Evolutionary conservation across 2,113 vertebrate genomes (phyloP), one percentile per base, ranked within the genome.

Genomic region (Mohoua ochrocephala): DNA sequence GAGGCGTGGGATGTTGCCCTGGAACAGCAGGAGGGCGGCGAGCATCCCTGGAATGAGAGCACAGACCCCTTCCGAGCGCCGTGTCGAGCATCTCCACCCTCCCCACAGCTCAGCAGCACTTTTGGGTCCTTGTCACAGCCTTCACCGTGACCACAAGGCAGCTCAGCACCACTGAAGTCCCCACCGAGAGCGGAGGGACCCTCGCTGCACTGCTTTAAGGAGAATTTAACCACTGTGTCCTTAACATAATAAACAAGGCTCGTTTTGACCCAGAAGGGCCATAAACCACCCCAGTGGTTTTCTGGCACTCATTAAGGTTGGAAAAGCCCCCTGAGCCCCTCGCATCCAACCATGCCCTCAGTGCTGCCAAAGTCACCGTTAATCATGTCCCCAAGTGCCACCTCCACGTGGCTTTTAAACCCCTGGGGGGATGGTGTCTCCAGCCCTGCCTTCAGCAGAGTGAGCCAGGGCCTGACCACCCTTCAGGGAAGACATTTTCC

Each of bases 1-100:
- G 52, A 99, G 91, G 27, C 98, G 97, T 1, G 99, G 99, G 45
- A 99, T 98, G 61, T 98, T 98, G 8, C 99, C 99, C 71, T 98
- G 97, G 90, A 98, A 97, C 22, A 99, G 80, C 63, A 99, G 89
- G 56, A 99, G 82, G 2, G 99, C 99, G 95, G 99, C 50, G 3
- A 93, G 93, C 99, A 99, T 99, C 33, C 99, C 99, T 99, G 90
- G 7, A 94, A 94, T 0, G 16, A 94, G 71, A 87, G 84, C 10
- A 31, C 12, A 4, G 24, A 59, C 1, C 39, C 15, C 23, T 23
- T 33, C 33, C 1, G 0, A 10, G 49, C 1, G 2, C 70, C 13
- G 15, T 33, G 8, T 2, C 0, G 0, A 50, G 60, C 11, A 11
- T 6, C 65, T 16, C n/a, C 41, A 9, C 28, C 42, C 73, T 71